Evolutionary conservation across 2,888 invertebrate genomes (phyloP).

Genomic region (Dichetophora obliterata): DNA sequence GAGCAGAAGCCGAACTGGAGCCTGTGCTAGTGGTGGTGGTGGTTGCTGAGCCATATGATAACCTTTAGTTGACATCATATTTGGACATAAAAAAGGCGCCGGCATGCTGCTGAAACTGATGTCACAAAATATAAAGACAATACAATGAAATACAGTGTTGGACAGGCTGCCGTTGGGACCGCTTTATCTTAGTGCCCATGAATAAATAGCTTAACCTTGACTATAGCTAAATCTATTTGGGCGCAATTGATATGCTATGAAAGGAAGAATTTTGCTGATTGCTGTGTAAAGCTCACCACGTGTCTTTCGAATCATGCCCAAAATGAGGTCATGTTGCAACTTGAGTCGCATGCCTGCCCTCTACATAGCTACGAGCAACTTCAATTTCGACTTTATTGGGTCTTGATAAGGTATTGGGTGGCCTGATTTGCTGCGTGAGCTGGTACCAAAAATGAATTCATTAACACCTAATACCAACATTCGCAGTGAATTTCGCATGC

Average conservation of each 20-base stretch:
- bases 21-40: neutral
- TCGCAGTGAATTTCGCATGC: constrained; percentile 32
- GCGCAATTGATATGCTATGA: no score
- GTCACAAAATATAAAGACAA: constrained; percentile 35
- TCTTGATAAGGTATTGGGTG: constrained; percentile 20
- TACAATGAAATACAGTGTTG: constrained; percentile 35
- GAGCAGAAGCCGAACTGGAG: neutral
- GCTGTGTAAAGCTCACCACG: no score
- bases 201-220: no score
- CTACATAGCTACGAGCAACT: neutral
- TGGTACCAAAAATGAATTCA: constrained; percentile 70
- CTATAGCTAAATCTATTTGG: neutral
- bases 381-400: no score
- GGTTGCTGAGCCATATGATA: constrained; percentile 36
- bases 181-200: neutral
- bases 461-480: constrained; percentile 67
- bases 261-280: no score
- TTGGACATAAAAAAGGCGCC: constrained; percentile 65
- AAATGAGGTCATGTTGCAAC: neutral
- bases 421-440: constrained; percentile 53
- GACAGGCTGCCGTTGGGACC: constrained; percentile 43
- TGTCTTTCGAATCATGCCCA: neutral
- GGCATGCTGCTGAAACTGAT: constrained; percentile 47
- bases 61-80: constrained; percentile 63
- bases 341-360: neutral